Conservation (phyloP, 2,888 invertebrate genomes). For the Calameuta filiformis region DNA sequence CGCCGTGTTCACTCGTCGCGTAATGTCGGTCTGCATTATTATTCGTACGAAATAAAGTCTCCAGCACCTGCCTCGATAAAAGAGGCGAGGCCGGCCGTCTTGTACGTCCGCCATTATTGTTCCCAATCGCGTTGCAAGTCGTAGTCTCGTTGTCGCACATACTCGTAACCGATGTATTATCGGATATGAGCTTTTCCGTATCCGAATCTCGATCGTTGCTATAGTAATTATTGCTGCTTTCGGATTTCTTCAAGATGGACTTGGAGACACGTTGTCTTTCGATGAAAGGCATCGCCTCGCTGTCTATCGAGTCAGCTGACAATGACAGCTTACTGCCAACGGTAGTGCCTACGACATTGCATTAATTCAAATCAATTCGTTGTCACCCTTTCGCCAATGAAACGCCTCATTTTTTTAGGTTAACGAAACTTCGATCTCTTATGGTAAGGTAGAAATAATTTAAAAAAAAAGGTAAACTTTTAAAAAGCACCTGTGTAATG, state of each 20-base stretch:
- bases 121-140: slow-evolving; percentile 48
- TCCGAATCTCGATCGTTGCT: slow-evolving; percentile 74
- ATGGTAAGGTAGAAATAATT: too few relatives aligned
- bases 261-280: slow-evolving; percentile 77
- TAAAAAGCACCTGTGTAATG: slow-evolving; percentile 54
- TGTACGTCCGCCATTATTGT: slow-evolving; percentile 39
- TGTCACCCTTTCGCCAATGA: not conserved
- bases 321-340: slow-evolving; percentile 76
- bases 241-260: slow-evolving; percentile 82
- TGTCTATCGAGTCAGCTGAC: slow-evolving; percentile 78
- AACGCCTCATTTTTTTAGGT: too few relatives aligned
- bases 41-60: slow-evolving; percentile 53
- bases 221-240: slow-evolving; percentile 68
- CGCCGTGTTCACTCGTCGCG: slow-evolving; percentile 29
- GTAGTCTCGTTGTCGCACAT: slow-evolving; percentile 68
- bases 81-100: slow-evolving; percentile 45
- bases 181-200: slow-evolving; percentile 79
- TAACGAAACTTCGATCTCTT: too few relatives aligned
- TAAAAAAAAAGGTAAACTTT: too few relatives aligned
- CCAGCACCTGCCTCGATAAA: slow-evolving; percentile 49
- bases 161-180: slow-evolving; percentile 72
- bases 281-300: slow-evolving; percentile 72
- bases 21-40: slow-evolving; percentile 46
- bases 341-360: slow-evolving; percentile 29
- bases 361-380: not conserved